phyloP scores from a whole-genome alignment of 2,888 invertebrate species.

The Platyscelio sp. region DNA sequence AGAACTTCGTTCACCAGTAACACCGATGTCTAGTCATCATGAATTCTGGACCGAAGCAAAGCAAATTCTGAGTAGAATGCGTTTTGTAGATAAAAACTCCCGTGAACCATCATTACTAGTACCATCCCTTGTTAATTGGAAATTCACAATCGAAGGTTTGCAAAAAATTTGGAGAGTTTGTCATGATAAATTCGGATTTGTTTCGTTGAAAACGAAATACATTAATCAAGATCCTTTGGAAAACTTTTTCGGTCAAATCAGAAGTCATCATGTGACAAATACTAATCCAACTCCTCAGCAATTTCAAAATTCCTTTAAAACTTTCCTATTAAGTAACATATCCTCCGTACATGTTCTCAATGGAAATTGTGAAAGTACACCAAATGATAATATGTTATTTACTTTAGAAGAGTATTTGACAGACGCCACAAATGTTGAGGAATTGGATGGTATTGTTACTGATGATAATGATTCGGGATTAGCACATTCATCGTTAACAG shows the following conservation, averaged over 20 bases:
- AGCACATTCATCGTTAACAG: neutral
- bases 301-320: conserved; percentile 9
- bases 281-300: conserved; percentile 3
- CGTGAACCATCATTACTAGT: neutral
- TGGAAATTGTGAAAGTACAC: neutral
- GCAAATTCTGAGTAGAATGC: neutral
- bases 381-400: neutral
- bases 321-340: neutral
- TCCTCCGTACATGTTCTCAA: neutral
- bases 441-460: neutral
- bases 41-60: conserved; percentile 17
- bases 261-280: neutral
- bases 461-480: neutral
- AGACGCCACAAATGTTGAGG: neutral
- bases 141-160: conserved; percentile 14
- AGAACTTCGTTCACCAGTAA: conserved; percentile 18
- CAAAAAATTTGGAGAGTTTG: conserved; percentile 19
- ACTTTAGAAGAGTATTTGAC: conserved; percentile 12
- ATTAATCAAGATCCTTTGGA: conserved; percentile 30
- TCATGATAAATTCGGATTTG: neutral
- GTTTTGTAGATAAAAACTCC: neutral
- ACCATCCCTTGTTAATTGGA: conserved; percentile 5
- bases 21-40: neutral
- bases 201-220: neutral
- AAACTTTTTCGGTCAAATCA: conserved; percentile 33